A percentile compares a stretch with the other conserved stretches of the same genome.
phyloP scores from a whole-genome alignment of 2,797 vertebrate species.

The Cichlasoma orientale region DNA sequence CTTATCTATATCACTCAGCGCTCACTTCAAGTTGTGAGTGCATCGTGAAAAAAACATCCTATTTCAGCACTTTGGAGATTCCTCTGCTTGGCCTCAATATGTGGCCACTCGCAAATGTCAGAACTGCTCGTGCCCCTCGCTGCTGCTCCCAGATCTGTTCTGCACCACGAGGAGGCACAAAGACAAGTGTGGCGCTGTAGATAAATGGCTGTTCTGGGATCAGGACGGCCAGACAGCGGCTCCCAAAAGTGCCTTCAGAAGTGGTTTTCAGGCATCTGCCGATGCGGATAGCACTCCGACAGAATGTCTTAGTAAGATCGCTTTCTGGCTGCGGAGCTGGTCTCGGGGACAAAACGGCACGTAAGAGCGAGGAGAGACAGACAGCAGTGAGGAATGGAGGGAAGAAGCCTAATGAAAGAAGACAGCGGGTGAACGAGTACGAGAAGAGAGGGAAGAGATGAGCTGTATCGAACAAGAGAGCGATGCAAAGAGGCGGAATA shows the following conservation, averaged over 20 bases:
- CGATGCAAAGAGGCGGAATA: constrained; percentile 29
- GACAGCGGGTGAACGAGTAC: constrained; percentile 21
- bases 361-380: constrained; percentile 39
- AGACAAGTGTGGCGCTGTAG: constrained; percentile 53
- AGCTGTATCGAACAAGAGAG: constrained; percentile 24
- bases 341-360: constrained; percentile 61
- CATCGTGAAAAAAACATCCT: constrained; percentile 17
- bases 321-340: constrained; percentile 37
- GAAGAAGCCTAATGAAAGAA: constrained; percentile 12
- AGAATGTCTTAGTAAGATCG: constrained; percentile 47
- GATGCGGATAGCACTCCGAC: constrained; percentile 57
- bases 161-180: neutral
- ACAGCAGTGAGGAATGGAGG: constrained; percentile 2
- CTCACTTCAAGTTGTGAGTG: constrained; percentile 52
- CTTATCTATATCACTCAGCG: constrained; percentile 61
- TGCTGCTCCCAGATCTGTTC: constrained; percentile 40
- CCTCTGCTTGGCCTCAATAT: constrained; percentile 53
- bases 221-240: constrained; percentile 35
- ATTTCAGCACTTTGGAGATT: constrained; percentile 59
- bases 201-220: constrained; percentile 68
- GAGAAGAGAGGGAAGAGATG: constrained; percentile 10
- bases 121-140: neutral
- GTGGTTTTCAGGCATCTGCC: constrained; percentile 59
- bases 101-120: neutral
- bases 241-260: constrained; percentile 55